A percentile compares a stretch with the other conserved stretches of the same genome.
These are phyloP conservation scores for Grammomys dolichurus DNA, from an alignment of 2,113 vertebrate species.

Conservation along the genomic window DNA sequence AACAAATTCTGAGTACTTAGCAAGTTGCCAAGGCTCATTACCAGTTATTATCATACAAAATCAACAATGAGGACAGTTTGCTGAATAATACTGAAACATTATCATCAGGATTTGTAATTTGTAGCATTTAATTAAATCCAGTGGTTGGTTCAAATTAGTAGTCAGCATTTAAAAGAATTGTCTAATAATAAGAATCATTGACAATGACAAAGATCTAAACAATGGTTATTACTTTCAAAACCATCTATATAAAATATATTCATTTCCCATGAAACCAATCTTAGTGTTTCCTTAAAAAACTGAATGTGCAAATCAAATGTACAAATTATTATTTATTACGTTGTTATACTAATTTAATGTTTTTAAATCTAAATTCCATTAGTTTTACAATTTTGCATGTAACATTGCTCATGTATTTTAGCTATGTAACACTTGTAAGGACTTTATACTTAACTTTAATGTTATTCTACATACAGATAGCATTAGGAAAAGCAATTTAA, in stretches of 20 bases:
- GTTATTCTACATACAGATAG: background rate
- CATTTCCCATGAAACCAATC: background rate
- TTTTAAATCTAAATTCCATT: conserved; percentile 12
- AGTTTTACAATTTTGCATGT: conserved; percentile 25
- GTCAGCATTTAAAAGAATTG: conserved; percentile 16
- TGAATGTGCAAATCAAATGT: background rate
- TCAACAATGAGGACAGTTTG: conserved; percentile 25
- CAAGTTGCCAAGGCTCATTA: conserved; percentile 32
- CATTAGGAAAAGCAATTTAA: conserved; percentile 12
- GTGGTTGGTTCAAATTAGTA: conserved; percentile 38
- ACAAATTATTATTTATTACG: background rate
- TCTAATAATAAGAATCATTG: conserved; percentile 51
- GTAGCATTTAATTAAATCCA: conserved; percentile 40
- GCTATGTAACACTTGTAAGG: background rate
- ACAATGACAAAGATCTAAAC: conserved; percentile 4
- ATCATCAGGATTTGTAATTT: conserved; percentile 47
- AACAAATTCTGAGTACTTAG: conserved; percentile 39
- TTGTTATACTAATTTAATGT: background rate
- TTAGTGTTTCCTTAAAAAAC: background rate
- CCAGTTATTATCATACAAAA: conserved; percentile 47
- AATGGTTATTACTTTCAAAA: conserved; percentile 3
- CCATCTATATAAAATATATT: background rate
- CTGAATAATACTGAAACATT: conserved; percentile 45
- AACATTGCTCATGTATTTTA: conserved; percentile 4
- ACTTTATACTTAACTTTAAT: background rate